Evolutionary conservation across 2,888 invertebrate species (phyloP), one percentile per base, ranked within the genome.

Genomic region (Mythimna pallens): DNA sequence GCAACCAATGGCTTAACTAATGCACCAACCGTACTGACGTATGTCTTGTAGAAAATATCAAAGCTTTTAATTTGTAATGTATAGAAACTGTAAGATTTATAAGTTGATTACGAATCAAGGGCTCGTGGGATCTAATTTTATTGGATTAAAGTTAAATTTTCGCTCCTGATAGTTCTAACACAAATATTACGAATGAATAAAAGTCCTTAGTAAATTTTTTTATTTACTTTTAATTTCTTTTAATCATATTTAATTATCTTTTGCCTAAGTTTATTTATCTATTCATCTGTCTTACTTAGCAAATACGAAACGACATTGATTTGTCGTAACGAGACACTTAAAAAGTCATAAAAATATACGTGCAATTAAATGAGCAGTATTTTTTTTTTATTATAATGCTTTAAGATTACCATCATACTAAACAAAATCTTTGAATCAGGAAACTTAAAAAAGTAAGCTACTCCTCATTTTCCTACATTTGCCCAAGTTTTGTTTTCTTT

Each of bases 301-400:
- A 61, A 71, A 71, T 50, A 55, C 34, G 47, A 65, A 34, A 34
- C 10, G 20, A 52, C 17, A 54, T 43, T 25, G 20, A 34, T 22
- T 36, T 71, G 30, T 76, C 55, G 80, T 52, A 72, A 76, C 30
- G 40, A 78, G 34, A 74, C 25, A 36, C 3, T 73, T 76, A 25
- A 65, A 79, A 62, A 62, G 14, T 79, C 61, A 25, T 80, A 57
- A 80, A 80, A 65, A 22, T 36, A 12, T 43, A 64, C 43, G 14
- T 12, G 61, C 14, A 55, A 63, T 58, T 58, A 12, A 43, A 36
- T 36, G n/a, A 77, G 12, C 54, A 70, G n/a, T 58, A 52, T 55
- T 61, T 79, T 30, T 79, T 30, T 25, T 61, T 50, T 6, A n/a
- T 52, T 40, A 30, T n/a, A 47, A 50, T 3, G 30, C 54, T 40